These are phyloP conservation scores for Promerops cafer DNA, from an alignment of 2,113 vertebrate genomes.

Conservation along the genomic window DNA sequence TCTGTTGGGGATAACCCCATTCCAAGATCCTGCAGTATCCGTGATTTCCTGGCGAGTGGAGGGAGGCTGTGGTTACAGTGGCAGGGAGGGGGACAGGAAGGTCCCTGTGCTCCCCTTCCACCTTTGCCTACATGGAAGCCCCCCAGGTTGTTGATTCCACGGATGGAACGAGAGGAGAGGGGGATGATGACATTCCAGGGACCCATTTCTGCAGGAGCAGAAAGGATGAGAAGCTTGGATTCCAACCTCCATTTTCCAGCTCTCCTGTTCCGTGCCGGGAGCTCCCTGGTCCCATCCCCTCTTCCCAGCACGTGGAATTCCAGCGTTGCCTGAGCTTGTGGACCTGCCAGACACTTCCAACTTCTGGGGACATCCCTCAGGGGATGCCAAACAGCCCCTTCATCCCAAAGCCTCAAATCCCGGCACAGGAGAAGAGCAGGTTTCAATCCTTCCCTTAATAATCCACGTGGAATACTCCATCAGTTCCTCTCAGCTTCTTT, in stretches of 20 bases:
- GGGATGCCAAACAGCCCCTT: rapidly evolving
- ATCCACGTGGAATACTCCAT: background rate
- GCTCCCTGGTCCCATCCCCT: background rate
- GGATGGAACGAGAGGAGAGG: background rate
- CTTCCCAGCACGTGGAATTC: background rate
- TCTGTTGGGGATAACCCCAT: no score
- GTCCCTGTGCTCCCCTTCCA: background rate
- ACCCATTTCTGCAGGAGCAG: no score
- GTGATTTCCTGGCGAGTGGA: background rate
- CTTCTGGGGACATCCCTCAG: background rate
- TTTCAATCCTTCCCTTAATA: background rate
- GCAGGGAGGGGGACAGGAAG: no score
- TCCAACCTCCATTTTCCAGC: background rate
- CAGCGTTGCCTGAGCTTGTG: background rate
- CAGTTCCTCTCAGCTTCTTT: background rate
- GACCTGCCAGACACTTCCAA: background rate
- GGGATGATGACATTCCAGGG: background rate
- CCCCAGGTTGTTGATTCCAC: background rate
- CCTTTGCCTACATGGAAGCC: rapidly evolving
- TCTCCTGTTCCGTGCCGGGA: background rate
- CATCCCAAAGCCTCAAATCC: background rate
- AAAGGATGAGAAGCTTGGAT: background rate
- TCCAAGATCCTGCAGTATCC: background rate
- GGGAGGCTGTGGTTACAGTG: rapidly evolving
- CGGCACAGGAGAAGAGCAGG: background rate